Base-by-base conservation (phyloP, 1,140 invertebrate species). In the Carposina sasakii region DNA sequence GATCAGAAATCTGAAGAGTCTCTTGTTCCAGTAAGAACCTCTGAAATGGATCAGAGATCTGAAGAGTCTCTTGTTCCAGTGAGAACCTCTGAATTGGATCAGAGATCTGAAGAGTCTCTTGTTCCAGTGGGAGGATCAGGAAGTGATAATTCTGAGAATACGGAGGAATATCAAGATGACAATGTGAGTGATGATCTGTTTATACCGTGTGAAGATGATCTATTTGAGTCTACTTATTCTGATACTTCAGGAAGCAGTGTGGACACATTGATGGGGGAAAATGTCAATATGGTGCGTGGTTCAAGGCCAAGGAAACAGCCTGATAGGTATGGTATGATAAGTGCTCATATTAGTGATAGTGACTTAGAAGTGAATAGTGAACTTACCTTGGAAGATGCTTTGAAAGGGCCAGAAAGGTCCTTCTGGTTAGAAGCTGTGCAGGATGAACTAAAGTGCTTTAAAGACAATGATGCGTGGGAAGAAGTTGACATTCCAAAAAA, bases 401-500 rank as follows among this genome's bases (percentile, higher is more conserved):
- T 58, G 19, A 8, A 23, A 12, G 51, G 62, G 30, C 43, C 49
- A 46, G 55, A 62, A n/a, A 59, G 39, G 17, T 41, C 48, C n/a
- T 23, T 54, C 10, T 62, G 53, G 63, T 1, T 43, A 19, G 17
- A 17, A 12, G 62, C 58, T 19, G 17, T 57, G 3, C 16, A 49
- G 19, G 58, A 61, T 1, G 59, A 61, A 45, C 13, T 65, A n/a
- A 17, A 61, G 6, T 43, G 58, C 24, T 65, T 62, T 31, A 33
- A 59, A 36, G 55, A 62, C 6, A 65, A 61, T 21, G 26, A 51
- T 30, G 53, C 58, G 4, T 63, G 51, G 57, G 57, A 60, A 3
- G 15, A 52, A 21, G 51, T 43, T 22, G 44, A 52, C 39, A 30
- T 50, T 24, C 47, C 37, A 37, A 20, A 37, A 19, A n/a, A 19